Conservation (phyloP, 1,140 invertebrate genomes). For the Lepidotrigona ventralis region DNA sequence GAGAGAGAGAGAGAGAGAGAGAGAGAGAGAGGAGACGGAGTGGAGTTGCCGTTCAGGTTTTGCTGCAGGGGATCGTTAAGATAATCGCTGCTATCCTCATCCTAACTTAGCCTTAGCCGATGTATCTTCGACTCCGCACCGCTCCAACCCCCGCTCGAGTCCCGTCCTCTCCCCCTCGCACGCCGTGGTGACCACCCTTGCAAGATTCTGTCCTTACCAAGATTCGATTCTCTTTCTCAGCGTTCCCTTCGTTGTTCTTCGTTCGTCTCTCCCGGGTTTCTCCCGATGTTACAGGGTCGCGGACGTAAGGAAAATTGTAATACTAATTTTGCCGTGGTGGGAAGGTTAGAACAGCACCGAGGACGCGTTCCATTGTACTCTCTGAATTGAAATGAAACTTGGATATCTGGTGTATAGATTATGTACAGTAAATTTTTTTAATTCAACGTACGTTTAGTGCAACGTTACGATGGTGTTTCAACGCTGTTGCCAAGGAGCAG, state of each 20-base stretch:
- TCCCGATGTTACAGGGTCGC: not conserved
- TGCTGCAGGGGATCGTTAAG: slow-evolving; percentile 79
- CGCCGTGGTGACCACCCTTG: not conserved
- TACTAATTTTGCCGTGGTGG: not conserved
- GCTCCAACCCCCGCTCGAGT: slow-evolving; percentile 35
- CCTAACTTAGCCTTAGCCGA: slow-evolving; percentile 76
- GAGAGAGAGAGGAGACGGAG: slow-evolving; percentile 41
- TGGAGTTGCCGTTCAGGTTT: slow-evolving; percentile 79
- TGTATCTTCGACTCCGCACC: slow-evolving; percentile 48
- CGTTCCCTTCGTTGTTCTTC: slow-evolving; percentile 17
- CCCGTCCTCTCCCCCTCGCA: not conserved
- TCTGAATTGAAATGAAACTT: no score
- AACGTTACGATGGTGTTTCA: no score
- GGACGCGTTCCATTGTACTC: not conserved
- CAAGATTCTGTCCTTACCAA: not conserved
- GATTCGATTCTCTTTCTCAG: not conserved
- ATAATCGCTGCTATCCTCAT: slow-evolving; percentile 79
- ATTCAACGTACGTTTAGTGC: no score
- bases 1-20: slow-evolving; percentile 37
- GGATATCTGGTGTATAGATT: no score
- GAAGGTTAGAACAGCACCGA: not conserved
- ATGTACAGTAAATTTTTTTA: no score
- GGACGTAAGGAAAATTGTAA: not conserved
- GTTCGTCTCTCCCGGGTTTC: not conserved
- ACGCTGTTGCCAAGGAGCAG: no score